Evolutionary conservation across 2,113 vertebrate genomes (phyloP).

Genomic region (Bungarus multicinctus): DNA sequence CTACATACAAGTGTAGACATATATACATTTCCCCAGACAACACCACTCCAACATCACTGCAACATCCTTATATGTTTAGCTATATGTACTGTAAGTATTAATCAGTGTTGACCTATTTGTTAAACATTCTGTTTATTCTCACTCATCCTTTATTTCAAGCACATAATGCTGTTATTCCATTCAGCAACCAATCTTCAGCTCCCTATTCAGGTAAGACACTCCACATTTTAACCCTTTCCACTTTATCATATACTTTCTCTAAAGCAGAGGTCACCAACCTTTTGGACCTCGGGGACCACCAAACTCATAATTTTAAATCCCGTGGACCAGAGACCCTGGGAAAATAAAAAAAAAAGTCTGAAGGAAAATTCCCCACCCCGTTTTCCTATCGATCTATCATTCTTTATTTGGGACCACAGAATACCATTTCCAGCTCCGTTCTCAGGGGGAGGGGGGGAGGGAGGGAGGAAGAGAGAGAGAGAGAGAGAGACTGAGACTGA

Average conservation of each 20-base stretch:
- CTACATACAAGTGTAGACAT: not conserved
- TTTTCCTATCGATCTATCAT: too few relatives aligned
- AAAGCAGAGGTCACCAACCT: not conserved
- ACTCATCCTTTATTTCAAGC: not conserved
- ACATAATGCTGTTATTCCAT: not conserved
- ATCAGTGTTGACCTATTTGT: not conserved
- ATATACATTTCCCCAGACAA: not conserved
- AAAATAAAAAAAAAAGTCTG: too few relatives aligned
- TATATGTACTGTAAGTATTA: not conserved
- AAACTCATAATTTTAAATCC: too few relatives aligned
- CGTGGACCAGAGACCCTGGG: too few relatives aligned
- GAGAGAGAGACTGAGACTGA: too few relatives aligned
- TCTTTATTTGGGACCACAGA: too few relatives aligned
- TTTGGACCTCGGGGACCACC: too few relatives aligned
- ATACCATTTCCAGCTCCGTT: too few relatives aligned
- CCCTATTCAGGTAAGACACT: not conserved
- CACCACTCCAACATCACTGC: not conserved
- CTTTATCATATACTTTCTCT: not conserved
- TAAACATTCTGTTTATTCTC: not conserved
- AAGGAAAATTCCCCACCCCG: too few relatives aligned
- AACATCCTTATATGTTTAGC: not conserved
- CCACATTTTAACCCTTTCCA: not conserved
- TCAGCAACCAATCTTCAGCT: not conserved
- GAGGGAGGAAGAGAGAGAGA: too few relatives aligned
- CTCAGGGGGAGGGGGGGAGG: too few relatives aligned